Base-by-base conservation (phyloP, 2,797 vertebrate species). In the Danio aesculapii region DNA sequence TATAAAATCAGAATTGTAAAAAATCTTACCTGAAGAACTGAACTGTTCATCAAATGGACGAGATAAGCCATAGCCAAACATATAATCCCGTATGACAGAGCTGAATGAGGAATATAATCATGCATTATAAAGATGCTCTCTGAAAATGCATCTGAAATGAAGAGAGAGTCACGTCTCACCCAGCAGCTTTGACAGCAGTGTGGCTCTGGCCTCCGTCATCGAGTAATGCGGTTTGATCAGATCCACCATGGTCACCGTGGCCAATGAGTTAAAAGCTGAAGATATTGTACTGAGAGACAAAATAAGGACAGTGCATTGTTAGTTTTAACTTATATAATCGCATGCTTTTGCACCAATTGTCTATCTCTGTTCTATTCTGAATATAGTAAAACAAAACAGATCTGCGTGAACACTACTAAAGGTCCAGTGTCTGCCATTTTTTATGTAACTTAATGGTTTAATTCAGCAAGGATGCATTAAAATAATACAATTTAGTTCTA, bases 181-280 rank as follows among this genome's bases (percentile, higher is more conserved):
- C 0, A 97, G 89, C 19, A 84, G 79, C 88, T 97, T 96, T 85
- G 96, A 96, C 81, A 97, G 84, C 84, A 93, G 85, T 0, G 92
- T 95, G 5, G 96, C 96, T 76, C 83, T 92, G 3, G 83, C 69
- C 73, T 98, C 96, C 0, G 93, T 89, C 89, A 97, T 91, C 57
- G 84, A 47, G 0, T 91, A 95, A 79, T 94, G 87, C 0, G 97
- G 97, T 57, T 95, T 96, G 84, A 98, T 94, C 70, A 98, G 92
- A 84, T 98, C 97, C 74, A 97, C 95, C 94, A 97, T 95, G 0
- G 96, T 98, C 39, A 98, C 97, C 0, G 97, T 96, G 46, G 96
- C 96, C 91, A 98, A 52, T 2, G 97, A 97, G 88, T 96, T 98
- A 71, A 98, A 97, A 39, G 96, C 96, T 0, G 96, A 98, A 0